A percentile compares a stretch with the other conserved stretches of the same genome.
These are phyloP conservation scores for Ceratina japonica DNA, from an alignment of 1,140 invertebrate species.

Conservation along the genomic window DNA sequence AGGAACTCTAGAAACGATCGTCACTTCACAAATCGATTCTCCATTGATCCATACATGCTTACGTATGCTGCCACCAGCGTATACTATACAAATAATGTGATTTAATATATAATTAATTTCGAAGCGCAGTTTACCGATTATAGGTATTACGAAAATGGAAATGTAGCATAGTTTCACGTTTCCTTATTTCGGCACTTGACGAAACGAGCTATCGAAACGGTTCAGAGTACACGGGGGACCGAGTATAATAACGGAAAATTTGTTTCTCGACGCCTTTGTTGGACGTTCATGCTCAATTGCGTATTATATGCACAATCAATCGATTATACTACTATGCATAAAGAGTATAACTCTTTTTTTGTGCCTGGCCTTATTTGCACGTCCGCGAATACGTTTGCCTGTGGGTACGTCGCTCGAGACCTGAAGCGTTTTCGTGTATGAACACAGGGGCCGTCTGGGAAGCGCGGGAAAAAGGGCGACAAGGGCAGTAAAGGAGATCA, in stretches of 20 bases:
- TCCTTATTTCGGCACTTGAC: not conserved
- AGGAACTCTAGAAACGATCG: not conserved
- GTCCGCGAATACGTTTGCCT: slow-evolving; percentile 47
- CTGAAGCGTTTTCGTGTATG: slow-evolving; percentile 60
- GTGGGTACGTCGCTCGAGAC: slow-evolving; percentile 3
- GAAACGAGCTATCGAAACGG: not conserved
- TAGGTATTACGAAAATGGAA: not conserved
- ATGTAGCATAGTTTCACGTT: not conserved
- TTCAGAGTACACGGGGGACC: slow-evolving; percentile 25
- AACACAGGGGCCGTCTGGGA: slow-evolving; percentile 90
- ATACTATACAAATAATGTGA: slow-evolving; percentile 27
- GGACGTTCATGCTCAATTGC: slow-evolving; percentile 55
- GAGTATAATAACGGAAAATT: slow-evolving; percentile 1
- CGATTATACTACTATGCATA: slow-evolving; percentile 61
- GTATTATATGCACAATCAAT: slow-evolving; percentile 56
- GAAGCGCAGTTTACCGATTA: not conserved
- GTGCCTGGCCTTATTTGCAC: slow-evolving; percentile 75
- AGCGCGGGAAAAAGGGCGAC: slow-evolving; percentile 93
- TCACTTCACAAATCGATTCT: not conserved
- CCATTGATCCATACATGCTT: slow-evolving; percentile 5
- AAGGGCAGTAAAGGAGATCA: slow-evolving; percentile 96
- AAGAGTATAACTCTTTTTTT: slow-evolving; percentile 40
- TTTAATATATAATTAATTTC: slow-evolving; percentile 9
- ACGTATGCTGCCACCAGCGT: slow-evolving; percentile 74
- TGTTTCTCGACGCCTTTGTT: slow-evolving; percentile 35